Evolutionary conservation across 2,888 invertebrate species (phyloP).

Genomic region (Deilephila porcellus): DNA sequence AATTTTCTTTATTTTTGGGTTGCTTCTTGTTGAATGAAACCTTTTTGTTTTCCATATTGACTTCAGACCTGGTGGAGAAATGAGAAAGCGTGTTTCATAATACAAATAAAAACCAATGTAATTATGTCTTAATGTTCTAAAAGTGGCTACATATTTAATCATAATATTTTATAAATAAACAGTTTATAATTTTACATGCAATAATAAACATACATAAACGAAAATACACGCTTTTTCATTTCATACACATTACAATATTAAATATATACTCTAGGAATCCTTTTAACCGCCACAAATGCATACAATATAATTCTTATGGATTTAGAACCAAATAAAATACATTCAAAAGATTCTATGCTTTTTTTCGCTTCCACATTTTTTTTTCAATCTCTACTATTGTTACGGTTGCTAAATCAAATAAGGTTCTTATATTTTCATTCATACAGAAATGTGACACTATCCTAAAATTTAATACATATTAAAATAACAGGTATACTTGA

Average conservation of each 20-base stretch:
- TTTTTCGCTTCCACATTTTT: too few species aligned
- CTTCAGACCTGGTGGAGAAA: conserved; percentile 79
- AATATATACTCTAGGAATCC: background rate
- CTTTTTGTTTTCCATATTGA: conserved; percentile 68
- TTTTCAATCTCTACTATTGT: too few species aligned
- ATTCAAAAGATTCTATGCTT: too few species aligned
- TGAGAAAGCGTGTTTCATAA: conserved; percentile 80
- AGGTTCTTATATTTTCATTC: too few species aligned
- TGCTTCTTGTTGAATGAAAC: conserved; percentile 37
- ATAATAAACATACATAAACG: conserved; percentile 38
- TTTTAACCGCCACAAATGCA: background rate
- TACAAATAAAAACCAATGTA: conserved; percentile 45
- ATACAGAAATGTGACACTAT: too few species aligned
- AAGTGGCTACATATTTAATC: conserved; percentile 38
- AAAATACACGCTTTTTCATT: conserved; percentile 75
- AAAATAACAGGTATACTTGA: too few species aligned
- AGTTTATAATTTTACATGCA: conserved; percentile 38
- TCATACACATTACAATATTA: conserved; percentile 35
- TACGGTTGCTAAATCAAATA: too few species aligned
- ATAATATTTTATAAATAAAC: conserved; percentile 40
- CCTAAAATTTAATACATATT: too few species aligned
- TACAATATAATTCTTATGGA: background rate
- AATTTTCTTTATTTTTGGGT: conserved; percentile 38
- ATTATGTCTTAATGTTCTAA: background rate
- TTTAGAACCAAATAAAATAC: too few species aligned